Evolutionary conservation across 1,140 invertebrate genomes (phyloP), one percentile per base, ranked within the genome.

Genomic region (Papilio polyxenes): DNA sequence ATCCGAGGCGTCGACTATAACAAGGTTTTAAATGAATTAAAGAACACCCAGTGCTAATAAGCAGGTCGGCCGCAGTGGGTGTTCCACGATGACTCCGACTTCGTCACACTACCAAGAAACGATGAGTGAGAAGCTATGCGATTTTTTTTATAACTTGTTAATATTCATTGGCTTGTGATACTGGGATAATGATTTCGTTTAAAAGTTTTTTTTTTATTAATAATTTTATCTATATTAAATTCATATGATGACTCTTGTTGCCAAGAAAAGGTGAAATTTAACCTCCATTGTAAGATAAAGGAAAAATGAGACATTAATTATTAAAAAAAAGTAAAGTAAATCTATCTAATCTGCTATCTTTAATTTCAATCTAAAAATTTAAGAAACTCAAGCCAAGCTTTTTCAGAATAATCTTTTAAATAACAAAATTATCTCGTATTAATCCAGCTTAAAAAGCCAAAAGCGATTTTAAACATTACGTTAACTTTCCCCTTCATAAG

Each of bases 31-130:
- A 49, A 62, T 79, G 77, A 62, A 62, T 62, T 17, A 78, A 51
- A 31, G 76, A 80, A 65, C 75, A 76, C 75, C 75, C 56, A n/a
- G 37, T 44, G 56, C 62, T 65, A 79, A 62, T 31, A 65, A 69
- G 59, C 37, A 49, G 44, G 11, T n/a, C 53, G 15, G 15, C 7
- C 78, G n/a, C 78, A 69, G 78, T 80, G 62, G 78, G 78, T 80
- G 78, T 80, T 80, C 78, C 59, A 31, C 4, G 78, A 80, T 80
- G 77, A 80, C 23, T 80, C 37, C 37, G 10, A 40, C 10, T 69
- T 80, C 59, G 78, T 69, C 59, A 80, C 59, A 44, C 78, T 80
- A 49, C 78, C 78, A 80, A 40, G 78, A 80, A 80, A 53, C 15
- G 75, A 77, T 51, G 65, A 69, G 23, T 37, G 20, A 20, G 65